Conservation (phyloP, 1,140 invertebrate species). For the Pseudomyrmex dendroicus region DNA sequence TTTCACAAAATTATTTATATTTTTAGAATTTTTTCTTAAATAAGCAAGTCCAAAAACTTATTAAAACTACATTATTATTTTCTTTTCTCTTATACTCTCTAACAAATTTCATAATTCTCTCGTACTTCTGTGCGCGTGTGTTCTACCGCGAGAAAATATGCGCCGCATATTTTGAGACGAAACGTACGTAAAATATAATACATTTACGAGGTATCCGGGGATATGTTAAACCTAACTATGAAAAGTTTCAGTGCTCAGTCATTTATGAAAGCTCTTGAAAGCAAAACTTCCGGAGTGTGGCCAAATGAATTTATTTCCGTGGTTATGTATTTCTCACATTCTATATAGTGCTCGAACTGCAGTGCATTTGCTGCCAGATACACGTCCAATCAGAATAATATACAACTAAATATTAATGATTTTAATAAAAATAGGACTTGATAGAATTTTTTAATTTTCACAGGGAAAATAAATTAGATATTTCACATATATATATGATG, state of each 20-base stretch:
- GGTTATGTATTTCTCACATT: conserved; percentile 15
- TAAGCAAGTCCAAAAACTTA: no score
- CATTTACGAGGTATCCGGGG: conserved; percentile 34
- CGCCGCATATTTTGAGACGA: neutral
- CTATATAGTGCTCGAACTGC: neutral
- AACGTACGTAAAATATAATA: conserved; percentile 23
- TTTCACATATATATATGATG: no score
- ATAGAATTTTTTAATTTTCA: no score
- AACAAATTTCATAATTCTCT: neutral
- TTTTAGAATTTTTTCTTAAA: no score
- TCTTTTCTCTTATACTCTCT: no score
- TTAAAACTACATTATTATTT: no score
- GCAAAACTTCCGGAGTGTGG: conserved; percentile 21
- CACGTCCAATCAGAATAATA: conserved; percentile 6
- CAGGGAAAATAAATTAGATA: no score
- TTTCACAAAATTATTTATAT: no score
- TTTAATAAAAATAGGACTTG: no score
- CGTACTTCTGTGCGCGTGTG: neutral
- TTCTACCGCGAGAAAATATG: neutral
- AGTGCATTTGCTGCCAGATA: neutral
- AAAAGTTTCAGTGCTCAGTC: conserved; percentile 39
- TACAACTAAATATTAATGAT: no score
- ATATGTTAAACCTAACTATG: conserved; percentile 34
- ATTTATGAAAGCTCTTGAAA: conserved; percentile 44
- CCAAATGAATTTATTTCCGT: conserved; percentile 20